phyloP scores from a whole-genome alignment of 2,113 vertebrate genomes.

The Natator depressus region DNA sequence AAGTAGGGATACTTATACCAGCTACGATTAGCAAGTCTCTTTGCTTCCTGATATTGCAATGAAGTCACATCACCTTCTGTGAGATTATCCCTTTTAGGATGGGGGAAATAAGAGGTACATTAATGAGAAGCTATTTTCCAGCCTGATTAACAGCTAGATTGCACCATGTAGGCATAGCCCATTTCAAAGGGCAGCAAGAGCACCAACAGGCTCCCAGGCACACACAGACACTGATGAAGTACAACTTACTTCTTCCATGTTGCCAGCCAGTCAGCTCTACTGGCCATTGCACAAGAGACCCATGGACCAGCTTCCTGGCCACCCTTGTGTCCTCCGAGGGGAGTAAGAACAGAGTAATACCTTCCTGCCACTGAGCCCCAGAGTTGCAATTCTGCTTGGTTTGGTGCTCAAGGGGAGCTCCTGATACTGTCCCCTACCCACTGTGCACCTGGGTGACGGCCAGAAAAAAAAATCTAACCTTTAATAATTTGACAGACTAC shows the following conservation, averaged over 20 bases:
- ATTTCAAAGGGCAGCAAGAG: not conserved
- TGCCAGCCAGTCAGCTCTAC: not conserved
- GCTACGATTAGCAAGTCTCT: not conserved
- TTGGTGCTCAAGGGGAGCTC: not conserved
- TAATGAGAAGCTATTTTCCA: not conserved
- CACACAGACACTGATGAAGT: not conserved
- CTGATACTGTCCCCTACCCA: not conserved
- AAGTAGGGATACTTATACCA: not conserved
- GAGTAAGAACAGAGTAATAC: not conserved
- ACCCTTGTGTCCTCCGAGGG: no score
- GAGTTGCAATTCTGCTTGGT: not conserved
- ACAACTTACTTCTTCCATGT: not conserved
- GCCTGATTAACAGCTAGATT: not conserved
- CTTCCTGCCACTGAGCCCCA: not conserved
- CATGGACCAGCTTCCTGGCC: not conserved
- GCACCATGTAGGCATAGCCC: accelerated
- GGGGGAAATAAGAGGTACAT: not conserved
- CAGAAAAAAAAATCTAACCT: not conserved
- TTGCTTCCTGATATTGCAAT: not conserved
- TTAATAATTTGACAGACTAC: not conserved
- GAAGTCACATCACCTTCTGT: not conserved
- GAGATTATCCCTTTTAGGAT: not conserved
- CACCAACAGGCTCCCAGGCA: not conserved
- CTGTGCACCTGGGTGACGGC: accelerated
- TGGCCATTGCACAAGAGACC: not conserved